Percentiles rank a stretch among this genome's conserved stretches.
These are phyloP conservation scores for Merluccius polli DNA, from an alignment of 2,797 vertebrate species.

Conservation along the genomic window DNA sequence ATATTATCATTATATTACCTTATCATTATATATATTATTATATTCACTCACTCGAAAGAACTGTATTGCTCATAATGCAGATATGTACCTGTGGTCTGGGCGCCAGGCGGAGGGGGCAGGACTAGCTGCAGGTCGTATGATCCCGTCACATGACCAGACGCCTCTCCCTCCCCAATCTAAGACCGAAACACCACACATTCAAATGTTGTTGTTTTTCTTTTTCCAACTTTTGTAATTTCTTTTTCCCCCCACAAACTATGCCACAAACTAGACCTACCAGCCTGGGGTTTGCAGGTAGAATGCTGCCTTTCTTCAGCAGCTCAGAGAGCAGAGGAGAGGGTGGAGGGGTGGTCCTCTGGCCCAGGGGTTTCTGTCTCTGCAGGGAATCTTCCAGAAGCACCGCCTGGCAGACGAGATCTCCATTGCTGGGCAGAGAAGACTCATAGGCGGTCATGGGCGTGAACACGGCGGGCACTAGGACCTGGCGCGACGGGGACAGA, in stretches of 20 bases:
- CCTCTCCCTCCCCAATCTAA: constrained; percentile 85
- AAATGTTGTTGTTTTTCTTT: not conserved
- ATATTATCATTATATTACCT: not conserved
- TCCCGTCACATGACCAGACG: constrained; percentile 78
- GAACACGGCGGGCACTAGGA: constrained; percentile 78
- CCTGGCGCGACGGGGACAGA: constrained; percentile 74
- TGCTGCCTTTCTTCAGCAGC: constrained; percentile 95
- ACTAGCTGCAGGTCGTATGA: constrained; percentile 84
- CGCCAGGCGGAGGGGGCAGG: constrained; percentile 77
- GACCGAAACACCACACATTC: constrained; percentile 20
- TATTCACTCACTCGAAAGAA: not conserved
- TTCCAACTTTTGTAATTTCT: not conserved
- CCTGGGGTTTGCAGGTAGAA: constrained; percentile 91
- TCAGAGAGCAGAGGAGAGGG: constrained; percentile 96
- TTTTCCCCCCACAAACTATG: not conserved
- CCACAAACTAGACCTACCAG: constrained; percentile 76
- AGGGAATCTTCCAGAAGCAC: constrained; percentile 86
- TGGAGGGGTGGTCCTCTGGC: constrained; percentile 92
- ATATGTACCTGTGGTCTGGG: constrained; percentile 85
- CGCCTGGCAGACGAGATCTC: constrained; percentile 80
- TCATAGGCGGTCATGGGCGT: constrained; percentile 69
- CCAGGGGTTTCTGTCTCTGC: constrained; percentile 92
- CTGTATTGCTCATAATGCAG: not conserved
- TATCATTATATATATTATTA: not conserved
- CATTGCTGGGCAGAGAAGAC: constrained; percentile 74